Conservation (phyloP, 2,888 invertebrate genomes). For the Pseudococcus jackbeardsleyi region DNA sequence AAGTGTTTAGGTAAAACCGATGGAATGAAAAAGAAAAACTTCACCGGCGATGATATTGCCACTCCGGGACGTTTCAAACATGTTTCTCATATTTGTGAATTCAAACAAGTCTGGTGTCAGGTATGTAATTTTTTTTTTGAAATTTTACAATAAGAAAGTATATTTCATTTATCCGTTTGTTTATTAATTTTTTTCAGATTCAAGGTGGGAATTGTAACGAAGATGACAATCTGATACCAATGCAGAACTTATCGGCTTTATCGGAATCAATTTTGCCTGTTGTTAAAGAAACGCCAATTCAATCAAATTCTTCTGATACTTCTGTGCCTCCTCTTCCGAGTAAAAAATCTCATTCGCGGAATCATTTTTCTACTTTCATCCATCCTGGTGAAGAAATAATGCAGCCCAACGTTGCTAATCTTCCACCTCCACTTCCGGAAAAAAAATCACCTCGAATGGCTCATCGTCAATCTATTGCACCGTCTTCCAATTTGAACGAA, state of each 20-base stretch:
- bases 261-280: neutral
- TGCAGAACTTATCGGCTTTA: neutral
- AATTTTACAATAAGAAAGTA: neutral
- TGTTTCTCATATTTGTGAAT: conserved; percentile 92
- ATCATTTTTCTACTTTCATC: conserved; percentile 71
- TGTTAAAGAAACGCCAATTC: neutral
- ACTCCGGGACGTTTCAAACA: conserved; percentile 90
- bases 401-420: conserved; percentile 53
- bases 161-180: too few relatives aligned
- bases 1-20: conserved; percentile 45
- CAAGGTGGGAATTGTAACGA: neutral
- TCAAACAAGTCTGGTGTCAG: conserved; percentile 80
- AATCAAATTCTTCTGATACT: neutral
- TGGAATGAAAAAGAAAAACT: conserved; percentile 80
- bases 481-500: too few relatives aligned
- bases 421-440: conserved; percentile 68
- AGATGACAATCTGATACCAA: neutral
- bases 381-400: conserved; percentile 75
- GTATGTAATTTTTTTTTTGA: conserved; percentile 76
- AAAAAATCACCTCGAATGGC: conserved; percentile 74
- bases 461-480: conserved; percentile 72
- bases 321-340: neutral
- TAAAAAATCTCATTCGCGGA: conserved; percentile 70
- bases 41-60: conserved; percentile 79
- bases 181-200: neutral